Evolutionary conservation across 2,113 vertebrate species (phyloP), one percentile per base, ranked within the genome.

Genomic region (Saguinus midas): DNA sequence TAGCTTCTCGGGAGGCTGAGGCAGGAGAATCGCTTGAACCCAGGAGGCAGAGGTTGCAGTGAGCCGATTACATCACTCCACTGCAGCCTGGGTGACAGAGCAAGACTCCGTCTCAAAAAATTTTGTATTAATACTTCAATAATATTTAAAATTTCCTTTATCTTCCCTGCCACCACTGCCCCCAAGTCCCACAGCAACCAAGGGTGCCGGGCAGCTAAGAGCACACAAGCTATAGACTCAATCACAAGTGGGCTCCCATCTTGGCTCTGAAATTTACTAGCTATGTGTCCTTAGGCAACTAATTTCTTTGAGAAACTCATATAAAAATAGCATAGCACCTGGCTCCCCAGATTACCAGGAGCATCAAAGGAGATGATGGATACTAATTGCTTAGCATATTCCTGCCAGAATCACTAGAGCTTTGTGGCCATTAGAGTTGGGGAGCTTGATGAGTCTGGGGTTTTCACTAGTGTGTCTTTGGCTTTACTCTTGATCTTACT

Each of bases 251-350:
- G 5, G 14, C 40, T 82, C 27, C 18, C 64, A 25, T 78, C 13
- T 37, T 73, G 43, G 10, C 66, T 87, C 68, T 52, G 75, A 82
- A 83, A 76, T 76, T 32, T 52, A 57, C 66, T 86, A 68, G 35
- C 16, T 93, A 48, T 68, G 79, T 68, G 57, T 70, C 68, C n/a
- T 75, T 52, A 86, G 27, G 45, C 57, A 81, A 75, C 75, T 90
- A 93, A 82, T 57, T 45, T 93, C 57, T 93, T 50, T 90, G 96
- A 86, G 50, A 64, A 93, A 82, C 57, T 37, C 90, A n/a, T 93
- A 29, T 86, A 87, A 52, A 92, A 72, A 61, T 82, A 58, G 45
- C 25, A 87, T 18, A 58, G 57, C 79, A 52, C n/a, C 52, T 84
- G 76, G 23, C 27, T 89, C 96, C 45, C 50, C 64, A 79, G 86